A percentile compares a stretch with the other conserved stretches of the same genome.
phyloP scores from a whole-genome alignment of 2,797 vertebrate genomes.

The Odontamblyopus lacepedii region DNA sequence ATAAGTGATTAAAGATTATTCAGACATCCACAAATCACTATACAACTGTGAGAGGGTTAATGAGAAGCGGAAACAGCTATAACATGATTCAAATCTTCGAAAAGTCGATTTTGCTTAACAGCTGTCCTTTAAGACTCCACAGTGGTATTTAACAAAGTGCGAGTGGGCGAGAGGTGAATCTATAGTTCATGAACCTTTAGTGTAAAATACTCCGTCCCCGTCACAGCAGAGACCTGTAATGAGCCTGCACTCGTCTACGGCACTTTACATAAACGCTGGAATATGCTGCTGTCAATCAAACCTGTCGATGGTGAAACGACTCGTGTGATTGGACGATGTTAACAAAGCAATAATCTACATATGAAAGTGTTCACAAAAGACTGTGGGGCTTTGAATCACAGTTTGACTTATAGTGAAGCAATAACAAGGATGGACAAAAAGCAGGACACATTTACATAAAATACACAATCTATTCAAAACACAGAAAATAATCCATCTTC shows the following conservation, averaged over 20 bases:
- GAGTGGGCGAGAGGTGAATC: not conserved
- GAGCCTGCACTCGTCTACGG: not conserved
- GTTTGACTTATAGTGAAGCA: not conserved
- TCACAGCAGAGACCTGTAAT: not conserved
- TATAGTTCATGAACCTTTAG: not conserved
- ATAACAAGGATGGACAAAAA: too few species aligned
- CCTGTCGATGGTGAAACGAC: not conserved
- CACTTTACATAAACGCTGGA: not conserved
- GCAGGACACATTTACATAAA: too few species aligned
- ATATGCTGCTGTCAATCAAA: not conserved
- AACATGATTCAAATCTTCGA: too few species aligned
- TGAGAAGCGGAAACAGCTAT: too few species aligned
- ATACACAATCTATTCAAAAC: too few species aligned
- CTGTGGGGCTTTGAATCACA: not conserved
- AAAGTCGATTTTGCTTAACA: too few species aligned
- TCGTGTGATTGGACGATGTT: not conserved
- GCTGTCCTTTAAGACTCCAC: not conserved
- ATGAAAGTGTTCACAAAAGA: not conserved
- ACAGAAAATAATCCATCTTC: too few species aligned
- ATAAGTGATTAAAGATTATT: too few species aligned
- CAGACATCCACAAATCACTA: too few species aligned
- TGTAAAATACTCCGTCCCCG: not conserved
- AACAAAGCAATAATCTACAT: not conserved
- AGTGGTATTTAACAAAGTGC: not conserved
- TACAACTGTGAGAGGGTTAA: too few species aligned